Evolutionary conservation across 1,140 invertebrate species (phyloP), one percentile per base, ranked within the genome.

Genomic region (Drosophila varians): DNA sequence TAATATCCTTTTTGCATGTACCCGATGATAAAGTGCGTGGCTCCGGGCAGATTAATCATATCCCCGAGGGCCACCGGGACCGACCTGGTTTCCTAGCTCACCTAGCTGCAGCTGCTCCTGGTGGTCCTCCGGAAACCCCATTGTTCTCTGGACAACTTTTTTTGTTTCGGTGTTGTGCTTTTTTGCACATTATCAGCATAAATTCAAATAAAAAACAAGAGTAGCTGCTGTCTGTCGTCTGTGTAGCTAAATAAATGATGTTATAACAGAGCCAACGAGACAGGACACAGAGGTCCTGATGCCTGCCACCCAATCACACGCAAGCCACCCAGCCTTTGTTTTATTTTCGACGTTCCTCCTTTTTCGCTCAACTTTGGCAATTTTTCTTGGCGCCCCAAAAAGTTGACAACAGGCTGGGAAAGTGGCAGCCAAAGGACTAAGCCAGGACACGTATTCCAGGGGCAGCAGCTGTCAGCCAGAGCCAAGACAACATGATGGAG

Each of bases 201-300:
- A 87, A 86, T 86, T 86, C 80, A 86, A 86, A 86, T 86, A 84
- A 80, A 86, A 86, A 57, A 73, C 62, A 48, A 68, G 71, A 68
- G 61, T 74, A 51, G 61, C 52, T 74, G 64, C 64, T 66, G 60
- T 66, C 64, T 66, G 64, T 66, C 64, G 71, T 58, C 58, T 74
- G 72, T 31, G 71, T 53, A 87, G 82, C 58, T 86, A 87, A 87
- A 86, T 86, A 86, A 86, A 86, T 86, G 80, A 86, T 86, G 80
- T 86, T 86, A 87, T 86, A 86, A 86, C 76, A 74, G 76, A 86
- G 75, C 56, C 43, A 64, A 65, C 58, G 47, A 38, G 80, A 84
- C 80, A 84, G 71, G 55, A 72, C 54, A 62, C 79, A 72, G 57
- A 82, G 74, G 55, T 65, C 74, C 70, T 31, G 58, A 55, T 43